Evolutionary conservation across 2,797 vertebrate genomes (phyloP), one percentile per base, ranked within the genome.

Genomic region (Selene dorsalis): DNA sequence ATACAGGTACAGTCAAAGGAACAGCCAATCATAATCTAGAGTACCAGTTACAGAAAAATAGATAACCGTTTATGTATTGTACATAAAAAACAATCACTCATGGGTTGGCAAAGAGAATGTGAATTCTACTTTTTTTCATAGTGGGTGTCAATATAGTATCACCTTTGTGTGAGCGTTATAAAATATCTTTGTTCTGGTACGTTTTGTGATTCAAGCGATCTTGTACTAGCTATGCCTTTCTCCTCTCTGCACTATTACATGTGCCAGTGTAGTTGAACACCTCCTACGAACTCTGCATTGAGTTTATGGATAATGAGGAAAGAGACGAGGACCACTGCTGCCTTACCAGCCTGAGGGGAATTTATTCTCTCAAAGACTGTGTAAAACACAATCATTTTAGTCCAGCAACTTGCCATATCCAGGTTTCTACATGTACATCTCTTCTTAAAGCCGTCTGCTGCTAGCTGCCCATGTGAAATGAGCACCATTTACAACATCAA

Each of bases 161-260:
- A 47, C 53, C 68, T 76, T 73, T 20, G 16, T 41, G 38, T 66
- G 24, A 59, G 65, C 17, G 61, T 57, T n/a, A 35, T 35, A 35
- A 52, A 68, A 61, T 41, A 32, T 43, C 20, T 56, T 1, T 39
- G 30, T 59, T 53, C 8, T 55, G 61, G 45, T 30, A 14, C 41
- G 62, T 53, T 78, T 67, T 50, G 20, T 28, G 30, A 41, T 65
- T 66, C 12, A 35, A 66, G 50, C 12, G 6, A 10, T 69, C 67
- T 35, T 55, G 17, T 3, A 28, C 18, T 30, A 61, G 45, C 60
- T 48, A 11, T 43, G 8, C 53, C 24, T 22, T 74, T 69, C 17
- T 79, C 60, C 62, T 55, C 61, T 63, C 24, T n/a, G 9, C 7
- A 72, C 38, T 53, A 38, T 39, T 55, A 61, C 55, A 63, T 64